Evolutionary conservation across 2,113 vertebrate genomes (phyloP).

Genomic region (Vulpes lagopus): DNA sequence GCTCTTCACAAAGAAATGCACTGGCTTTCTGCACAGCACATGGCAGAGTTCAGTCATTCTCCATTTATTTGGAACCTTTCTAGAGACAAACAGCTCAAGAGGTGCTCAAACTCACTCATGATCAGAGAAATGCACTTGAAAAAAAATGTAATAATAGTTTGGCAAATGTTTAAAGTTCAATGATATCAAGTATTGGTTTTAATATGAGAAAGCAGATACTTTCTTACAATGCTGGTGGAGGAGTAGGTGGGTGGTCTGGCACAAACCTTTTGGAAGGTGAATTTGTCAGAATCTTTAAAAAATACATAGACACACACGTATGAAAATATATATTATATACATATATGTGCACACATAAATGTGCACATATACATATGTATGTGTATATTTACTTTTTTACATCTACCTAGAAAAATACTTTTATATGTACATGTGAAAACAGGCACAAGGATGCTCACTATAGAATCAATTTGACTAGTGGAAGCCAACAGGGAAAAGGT

Average conservation of each 20-base stretch:
- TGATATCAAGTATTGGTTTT: neutral
- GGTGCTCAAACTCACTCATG: neutral
- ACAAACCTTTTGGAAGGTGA: neutral
- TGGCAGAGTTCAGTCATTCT: neutral
- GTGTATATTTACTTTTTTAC: neutral
- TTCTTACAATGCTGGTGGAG: neutral
- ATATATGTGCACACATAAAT: neutral
- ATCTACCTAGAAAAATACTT: neutral
- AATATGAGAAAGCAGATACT: neutral
- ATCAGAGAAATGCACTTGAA: neutral
- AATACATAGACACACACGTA: neutral
- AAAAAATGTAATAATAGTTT: neutral
- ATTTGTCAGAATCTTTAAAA: neutral
- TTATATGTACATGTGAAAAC: neutral
- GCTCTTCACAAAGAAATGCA: neutral
- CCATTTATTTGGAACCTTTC: neutral
- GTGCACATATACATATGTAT: neutral
- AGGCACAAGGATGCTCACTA: neutral
- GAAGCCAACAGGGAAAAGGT: neutral
- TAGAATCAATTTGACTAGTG: neutral
- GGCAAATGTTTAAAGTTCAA: constrained; percentile 4
- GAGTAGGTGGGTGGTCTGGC: neutral
- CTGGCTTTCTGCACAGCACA: neutral
- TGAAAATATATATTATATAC: no score
- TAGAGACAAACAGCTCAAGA: neutral